These are phyloP conservation scores for Platysternon megacephalum DNA, from an alignment of 2,113 vertebrate species.

Conservation along the genomic window DNA sequence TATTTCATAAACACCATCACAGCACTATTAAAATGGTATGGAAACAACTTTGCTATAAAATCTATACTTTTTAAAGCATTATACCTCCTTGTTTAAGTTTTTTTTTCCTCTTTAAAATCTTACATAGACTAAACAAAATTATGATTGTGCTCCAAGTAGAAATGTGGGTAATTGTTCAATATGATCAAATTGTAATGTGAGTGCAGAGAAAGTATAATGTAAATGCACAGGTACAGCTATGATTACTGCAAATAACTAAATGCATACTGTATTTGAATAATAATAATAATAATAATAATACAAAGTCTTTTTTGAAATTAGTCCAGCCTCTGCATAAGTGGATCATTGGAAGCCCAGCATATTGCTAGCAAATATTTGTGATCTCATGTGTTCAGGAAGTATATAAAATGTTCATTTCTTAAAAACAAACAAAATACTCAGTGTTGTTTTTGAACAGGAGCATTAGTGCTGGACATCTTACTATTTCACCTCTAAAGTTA, in stretches of 20 bases:
- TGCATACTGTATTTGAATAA: background rate
- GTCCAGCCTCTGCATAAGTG: background rate
- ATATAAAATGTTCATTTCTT: background rate
- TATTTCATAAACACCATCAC: background rate
- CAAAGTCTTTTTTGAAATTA: background rate
- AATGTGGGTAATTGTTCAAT: background rate
- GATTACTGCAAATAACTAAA: background rate
- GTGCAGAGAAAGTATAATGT: background rate
- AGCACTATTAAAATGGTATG: background rate
- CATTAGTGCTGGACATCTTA: conserved; percentile 17
- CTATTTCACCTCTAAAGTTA: conserved; percentile 70
- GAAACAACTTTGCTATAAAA: background rate
- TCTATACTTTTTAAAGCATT: background rate
- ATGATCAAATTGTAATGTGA: background rate
- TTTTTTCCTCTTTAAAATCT: background rate
- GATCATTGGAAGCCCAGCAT: background rate
- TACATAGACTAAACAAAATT: background rate
- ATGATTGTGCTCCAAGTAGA: background rate
- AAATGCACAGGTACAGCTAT: background rate
- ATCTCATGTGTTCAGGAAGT: background rate
- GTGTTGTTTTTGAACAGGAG: conserved; percentile 44
- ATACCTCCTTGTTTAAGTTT: background rate
- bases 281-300: background rate
- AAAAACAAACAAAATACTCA: background rate
- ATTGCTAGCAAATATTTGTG: background rate